These are phyloP conservation scores for Notechis scutatus DNA, from an alignment of 2,113 vertebrate species.

Conservation along the genomic window DNA sequence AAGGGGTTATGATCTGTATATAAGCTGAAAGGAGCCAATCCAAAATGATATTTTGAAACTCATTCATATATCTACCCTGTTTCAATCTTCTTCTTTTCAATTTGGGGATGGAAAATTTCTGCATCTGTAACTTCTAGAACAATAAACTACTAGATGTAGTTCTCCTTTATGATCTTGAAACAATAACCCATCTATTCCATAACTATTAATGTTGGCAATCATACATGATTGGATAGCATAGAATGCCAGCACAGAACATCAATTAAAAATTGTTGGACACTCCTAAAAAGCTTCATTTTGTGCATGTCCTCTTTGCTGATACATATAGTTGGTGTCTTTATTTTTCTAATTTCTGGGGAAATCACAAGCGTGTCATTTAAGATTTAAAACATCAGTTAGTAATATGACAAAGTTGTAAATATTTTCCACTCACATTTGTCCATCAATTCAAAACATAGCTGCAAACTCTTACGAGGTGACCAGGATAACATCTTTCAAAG, in stretches of 20 bases:
- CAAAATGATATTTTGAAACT: background rate
- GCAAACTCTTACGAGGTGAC: background rate
- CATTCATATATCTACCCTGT: background rate
- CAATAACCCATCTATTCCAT: background rate
- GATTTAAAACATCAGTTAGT: background rate
- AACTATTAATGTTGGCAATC: background rate
- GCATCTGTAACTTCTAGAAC: background rate
- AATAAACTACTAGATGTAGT: background rate
- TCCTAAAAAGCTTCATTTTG: background rate
- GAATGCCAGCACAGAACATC: background rate
- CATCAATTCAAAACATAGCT: too few relatives aligned
- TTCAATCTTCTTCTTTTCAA: background rate
- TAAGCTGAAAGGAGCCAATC: background rate
- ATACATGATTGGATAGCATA: background rate
- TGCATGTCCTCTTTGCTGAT: background rate
- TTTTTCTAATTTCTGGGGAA: background rate
- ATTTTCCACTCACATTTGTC: background rate
- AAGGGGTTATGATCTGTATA: background rate
- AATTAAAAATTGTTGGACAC: background rate
- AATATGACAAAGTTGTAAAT: background rate
- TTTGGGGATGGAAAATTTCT: background rate
- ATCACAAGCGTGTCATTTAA: background rate
- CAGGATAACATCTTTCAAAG: background rate
- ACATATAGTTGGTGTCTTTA: background rate
- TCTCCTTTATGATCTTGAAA: background rate